phyloP scores from a whole-genome alignment of 2,113 vertebrate species.

The Enhydra lutris region DNA sequence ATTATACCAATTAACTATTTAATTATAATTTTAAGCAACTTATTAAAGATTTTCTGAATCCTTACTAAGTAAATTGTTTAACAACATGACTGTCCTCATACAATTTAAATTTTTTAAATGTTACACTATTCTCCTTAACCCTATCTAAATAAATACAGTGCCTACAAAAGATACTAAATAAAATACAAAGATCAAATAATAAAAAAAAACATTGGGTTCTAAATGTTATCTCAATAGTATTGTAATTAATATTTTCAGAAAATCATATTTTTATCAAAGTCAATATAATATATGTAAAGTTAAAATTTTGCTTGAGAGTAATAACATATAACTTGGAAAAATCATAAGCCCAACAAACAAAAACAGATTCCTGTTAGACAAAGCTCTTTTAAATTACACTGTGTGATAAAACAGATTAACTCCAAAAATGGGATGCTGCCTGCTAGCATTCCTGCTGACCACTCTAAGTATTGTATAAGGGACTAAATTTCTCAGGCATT shows the following conservation, averaged over 20 bases:
- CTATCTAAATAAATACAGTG: neutral
- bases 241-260: neutral
- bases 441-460: constrained; percentile 62
- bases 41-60: neutral
- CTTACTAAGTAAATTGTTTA: neutral
- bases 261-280: neutral
- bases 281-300: neutral
- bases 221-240: neutral
- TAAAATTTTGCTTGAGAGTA: neutral
- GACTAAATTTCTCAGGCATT: constrained; percentile 55
- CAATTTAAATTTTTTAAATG: neutral
- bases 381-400: constrained; percentile 7
- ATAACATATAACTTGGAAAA: constrained; percentile 1
- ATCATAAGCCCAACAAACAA: neutral
- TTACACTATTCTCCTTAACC: neutral
- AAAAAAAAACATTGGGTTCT: neutral
- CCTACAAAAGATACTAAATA: neutral
- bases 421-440: neutral
- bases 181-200: neutral
- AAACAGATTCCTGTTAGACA: neutral
- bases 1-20: neutral
- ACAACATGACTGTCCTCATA: neutral
- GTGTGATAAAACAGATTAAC: constrained; percentile 20
- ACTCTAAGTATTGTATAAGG: neutral
- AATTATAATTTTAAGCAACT: neutral